Evolutionary conservation across 2,888 invertebrate species (phyloP), one percentile per base, ranked within the genome.

Genomic region (Cepaea hortensis): DNA sequence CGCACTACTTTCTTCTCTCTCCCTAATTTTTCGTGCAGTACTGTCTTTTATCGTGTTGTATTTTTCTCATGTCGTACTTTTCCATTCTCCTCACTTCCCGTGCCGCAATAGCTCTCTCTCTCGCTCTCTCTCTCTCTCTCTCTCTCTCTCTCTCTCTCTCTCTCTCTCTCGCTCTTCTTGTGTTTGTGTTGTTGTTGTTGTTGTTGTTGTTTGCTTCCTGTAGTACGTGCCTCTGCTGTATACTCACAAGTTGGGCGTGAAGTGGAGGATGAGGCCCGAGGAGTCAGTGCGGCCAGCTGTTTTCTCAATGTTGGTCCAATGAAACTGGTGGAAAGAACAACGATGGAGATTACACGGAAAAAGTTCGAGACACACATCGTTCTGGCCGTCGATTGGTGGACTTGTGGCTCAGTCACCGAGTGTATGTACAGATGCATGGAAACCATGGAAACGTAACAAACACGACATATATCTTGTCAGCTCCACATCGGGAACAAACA

Each of bases 281-380:
- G 68, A n/a, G 61, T 85, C 85, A 0, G 50, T 50, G 3, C 48
- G 46, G 23, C 18, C 79, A 3, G 68, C 0, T 72, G 23, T n/a
- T 20, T 55, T 48, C 48, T 79, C 72, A 13, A 55, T 46, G 35
- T 85, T 85, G 79, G 68, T 85, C 85, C 85, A 85, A 72, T 79
- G 79, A 2, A 70, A 7, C 85, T 85, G 35, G 48, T 11, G 55
- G 35, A 35, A 35, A 35, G 35, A 35, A 35, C 35, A 35, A 35
- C 35, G 35, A 35, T 35, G 35, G 35, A 35, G 35, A 35, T 35
- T 35, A 35, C 35, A 35, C 35, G 35, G 35, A 1, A 35, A 35
- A 0, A 35, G 35, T 35, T 35, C 35, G 35, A 35, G 35, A 35
- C 35, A 35, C 35, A 35, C 35, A 35, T 35, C 35, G 35, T 35